These are phyloP conservation scores for Atta texana DNA, from an alignment of 1,140 invertebrate species.

Conservation along the genomic window DNA sequence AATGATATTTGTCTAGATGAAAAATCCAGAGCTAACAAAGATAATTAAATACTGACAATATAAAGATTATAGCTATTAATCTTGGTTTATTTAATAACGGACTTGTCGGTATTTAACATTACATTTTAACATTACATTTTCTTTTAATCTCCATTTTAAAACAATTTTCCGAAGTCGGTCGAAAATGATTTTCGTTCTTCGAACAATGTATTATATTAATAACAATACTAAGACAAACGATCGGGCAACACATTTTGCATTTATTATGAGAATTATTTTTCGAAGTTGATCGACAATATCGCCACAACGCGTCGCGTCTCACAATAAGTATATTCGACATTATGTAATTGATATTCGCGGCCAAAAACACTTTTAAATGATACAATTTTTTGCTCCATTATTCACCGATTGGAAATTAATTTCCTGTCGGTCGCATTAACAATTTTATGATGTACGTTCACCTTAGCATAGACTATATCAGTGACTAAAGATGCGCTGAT, in stretches of 20 bases:
- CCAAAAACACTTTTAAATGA: constrained; percentile 11
- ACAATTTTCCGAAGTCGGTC: not conserved
- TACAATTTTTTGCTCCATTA: constrained; percentile 42
- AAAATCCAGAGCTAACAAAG: not conserved
- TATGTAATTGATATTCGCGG: not conserved
- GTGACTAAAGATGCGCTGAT: not conserved
- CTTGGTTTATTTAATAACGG: not conserved
- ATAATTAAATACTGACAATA: not conserved
- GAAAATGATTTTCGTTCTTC: not conserved
- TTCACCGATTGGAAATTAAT: constrained; percentile 44
- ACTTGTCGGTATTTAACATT: not conserved
- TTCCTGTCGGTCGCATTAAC: constrained; percentile 40
- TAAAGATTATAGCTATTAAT: not conserved
- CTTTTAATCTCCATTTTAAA: not conserved
- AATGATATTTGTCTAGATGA: not conserved
- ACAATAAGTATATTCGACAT: not conserved
- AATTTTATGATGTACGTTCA: constrained; percentile 41
- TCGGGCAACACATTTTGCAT: not conserved
- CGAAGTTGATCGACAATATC: not conserved
- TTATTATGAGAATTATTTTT: not conserved
- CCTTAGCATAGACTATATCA: constrained; percentile 15
- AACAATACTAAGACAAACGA: not conserved
- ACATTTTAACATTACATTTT: not conserved
- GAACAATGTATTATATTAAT: constrained; percentile 19
- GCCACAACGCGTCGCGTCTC: not conserved